Evolutionary conservation across 1,140 invertebrate species (phyloP).

Genomic region (Pemphigus obesinymphae): DNA sequence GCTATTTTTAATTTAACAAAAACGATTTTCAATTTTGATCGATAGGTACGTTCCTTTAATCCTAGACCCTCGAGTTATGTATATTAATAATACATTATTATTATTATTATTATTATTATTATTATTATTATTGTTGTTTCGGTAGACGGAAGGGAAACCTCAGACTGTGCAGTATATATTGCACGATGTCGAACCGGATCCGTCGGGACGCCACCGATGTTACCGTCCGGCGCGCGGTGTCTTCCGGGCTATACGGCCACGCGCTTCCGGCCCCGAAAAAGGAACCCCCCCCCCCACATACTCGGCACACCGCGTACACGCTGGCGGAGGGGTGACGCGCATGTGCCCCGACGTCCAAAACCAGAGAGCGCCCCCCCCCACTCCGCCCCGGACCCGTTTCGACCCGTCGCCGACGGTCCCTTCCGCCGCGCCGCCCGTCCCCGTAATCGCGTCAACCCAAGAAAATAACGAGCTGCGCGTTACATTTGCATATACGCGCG

Average conservation of each 20-base stretch:
- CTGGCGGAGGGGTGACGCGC: neutral
- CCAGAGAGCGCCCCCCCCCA: neutral
- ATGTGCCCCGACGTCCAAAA: neutral
- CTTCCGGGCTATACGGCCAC: slow-evolving; percentile 24
- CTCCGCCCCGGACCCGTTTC: neutral
- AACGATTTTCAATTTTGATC: too few relatives aligned
- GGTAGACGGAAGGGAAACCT: neutral
- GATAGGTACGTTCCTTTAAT: too few relatives aligned
- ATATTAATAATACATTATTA: too few relatives aligned
- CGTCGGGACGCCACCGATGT: neutral
- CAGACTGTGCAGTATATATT: neutral
- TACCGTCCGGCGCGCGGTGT: neutral
- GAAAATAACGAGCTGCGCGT: slow-evolving; percentile 35
- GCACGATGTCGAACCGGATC: neutral
- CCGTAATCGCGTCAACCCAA: slow-evolving; percentile 40
- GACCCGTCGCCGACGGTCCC: too few relatives aligned
- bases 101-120: slow-evolving; percentile 4
- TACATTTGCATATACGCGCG: slow-evolving; percentile 27
- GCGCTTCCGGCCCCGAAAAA: slow-evolving; percentile 6
- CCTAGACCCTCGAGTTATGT: too few relatives aligned
- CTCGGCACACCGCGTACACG: too few relatives aligned
- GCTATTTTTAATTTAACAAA: too few relatives aligned
- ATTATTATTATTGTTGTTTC: slow-evolving; percentile 12
- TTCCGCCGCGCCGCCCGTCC: neutral
- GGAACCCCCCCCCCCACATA: too few relatives aligned